phyloP scores from a whole-genome alignment of 2,888 invertebrate genomes.

The Lathronympha strigana region DNA sequence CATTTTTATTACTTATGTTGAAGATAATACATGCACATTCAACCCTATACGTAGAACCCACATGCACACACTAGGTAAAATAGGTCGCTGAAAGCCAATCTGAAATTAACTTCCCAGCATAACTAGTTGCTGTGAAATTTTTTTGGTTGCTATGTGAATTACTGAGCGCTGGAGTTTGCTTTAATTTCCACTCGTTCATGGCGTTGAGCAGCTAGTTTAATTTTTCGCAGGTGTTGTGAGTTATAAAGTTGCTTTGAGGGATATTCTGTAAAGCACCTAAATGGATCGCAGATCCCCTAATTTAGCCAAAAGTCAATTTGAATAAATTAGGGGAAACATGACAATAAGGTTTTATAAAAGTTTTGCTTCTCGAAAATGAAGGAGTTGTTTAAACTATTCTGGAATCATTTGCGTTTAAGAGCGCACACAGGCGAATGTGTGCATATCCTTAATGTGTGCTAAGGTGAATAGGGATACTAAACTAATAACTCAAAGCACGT shows the following conservation, averaged over 20 bases:
- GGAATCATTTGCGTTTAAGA: too few species aligned
- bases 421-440: too few species aligned
- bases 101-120: slow-evolving; percentile 27
- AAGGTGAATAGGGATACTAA: too few species aligned
- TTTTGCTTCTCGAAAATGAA: too few species aligned
- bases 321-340: neutral
- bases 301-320: too few species aligned
- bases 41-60: neutral
- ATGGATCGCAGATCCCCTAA: too few species aligned
- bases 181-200: slow-evolving; percentile 8
- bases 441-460: too few species aligned
- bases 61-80: slow-evolving; percentile 17
- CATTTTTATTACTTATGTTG: too few species aligned
- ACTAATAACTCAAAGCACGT: too few species aligned
- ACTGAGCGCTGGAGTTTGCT: slow-evolving; percentile 8
- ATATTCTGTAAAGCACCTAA: neutral
- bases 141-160: slow-evolving; percentile 6
- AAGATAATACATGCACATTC: neutral
- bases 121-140: slow-evolving; percentile 24
- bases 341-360: too few species aligned
- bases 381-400: too few species aligned
- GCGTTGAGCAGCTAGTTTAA: slow-evolving; percentile 11
- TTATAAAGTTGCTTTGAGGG: slow-evolving; percentile 3
- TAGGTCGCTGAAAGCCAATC: slow-evolving; percentile 35
- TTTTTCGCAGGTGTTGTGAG: slow-evolving; percentile 12